These are phyloP conservation scores for Agriopis leucophaearia DNA, from an alignment of 2,888 invertebrate genomes.

Conservation along the genomic window DNA sequence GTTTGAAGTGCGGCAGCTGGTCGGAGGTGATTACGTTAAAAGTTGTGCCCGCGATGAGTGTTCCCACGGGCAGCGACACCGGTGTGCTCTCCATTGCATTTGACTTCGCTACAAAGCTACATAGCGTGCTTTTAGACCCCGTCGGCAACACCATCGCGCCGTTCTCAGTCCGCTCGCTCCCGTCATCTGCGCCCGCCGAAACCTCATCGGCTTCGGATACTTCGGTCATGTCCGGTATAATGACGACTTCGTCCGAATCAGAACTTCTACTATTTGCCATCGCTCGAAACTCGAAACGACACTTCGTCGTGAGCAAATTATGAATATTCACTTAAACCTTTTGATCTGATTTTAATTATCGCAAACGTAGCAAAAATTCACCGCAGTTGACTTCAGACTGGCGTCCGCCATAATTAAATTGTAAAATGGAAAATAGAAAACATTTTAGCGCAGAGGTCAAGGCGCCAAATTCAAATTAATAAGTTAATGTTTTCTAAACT, in stretches of 20 bases:
- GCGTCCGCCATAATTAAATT: constrained; percentile 69
- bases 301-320: constrained; percentile 58
- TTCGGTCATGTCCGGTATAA: constrained; percentile 90
- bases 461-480: constrained; percentile 27
- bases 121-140: constrained; percentile 65
- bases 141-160: constrained; percentile 68
- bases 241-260: constrained; percentile 89
- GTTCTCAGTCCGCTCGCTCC: constrained; percentile 83
- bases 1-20: constrained; percentile 93
- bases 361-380: constrained; percentile 48
- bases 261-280: constrained; percentile 83
- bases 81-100: constrained; percentile 83
- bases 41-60: constrained; percentile 92
- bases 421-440: constrained; percentile 2
- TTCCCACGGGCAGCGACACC: constrained; percentile 92
- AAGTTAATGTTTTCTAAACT: no score
- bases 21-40: constrained; percentile 95
- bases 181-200: constrained; percentile 87
- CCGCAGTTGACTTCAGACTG: constrained; percentile 49
- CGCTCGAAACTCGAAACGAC: constrained; percentile 62
- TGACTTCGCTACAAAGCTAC: constrained; percentile 71
- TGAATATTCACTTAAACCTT: constrained; percentile 54
- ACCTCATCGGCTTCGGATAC: constrained; percentile 87
- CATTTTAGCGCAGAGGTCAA: constrained; percentile 4
- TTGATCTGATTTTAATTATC: constrained; percentile 23